These are phyloP conservation scores for Bugulina stolonifera DNA, from an alignment of 2,888 invertebrate genomes.

Conservation along the genomic window DNA sequence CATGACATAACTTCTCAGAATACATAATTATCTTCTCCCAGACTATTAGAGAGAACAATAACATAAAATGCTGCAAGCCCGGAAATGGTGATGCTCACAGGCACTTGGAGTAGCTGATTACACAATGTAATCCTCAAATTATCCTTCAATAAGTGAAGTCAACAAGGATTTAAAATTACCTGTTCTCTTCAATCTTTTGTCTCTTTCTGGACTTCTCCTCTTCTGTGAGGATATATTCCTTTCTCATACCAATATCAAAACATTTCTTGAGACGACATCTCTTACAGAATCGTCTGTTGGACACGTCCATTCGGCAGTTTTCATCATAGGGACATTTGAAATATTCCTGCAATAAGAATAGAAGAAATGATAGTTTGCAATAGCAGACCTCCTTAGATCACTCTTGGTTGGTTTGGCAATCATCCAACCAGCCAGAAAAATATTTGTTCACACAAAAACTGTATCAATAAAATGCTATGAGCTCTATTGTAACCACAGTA, in stretches of 20 bases:
- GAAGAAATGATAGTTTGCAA: not conserved
- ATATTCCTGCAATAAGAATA: conserved; percentile 42
- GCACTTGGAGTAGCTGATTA: too few relatives aligned
- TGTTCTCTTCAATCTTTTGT: conserved; percentile 81
- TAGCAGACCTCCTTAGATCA: not conserved
- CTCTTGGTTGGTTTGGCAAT: not conserved
- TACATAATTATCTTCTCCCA: too few relatives aligned
- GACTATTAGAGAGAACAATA: too few relatives aligned
- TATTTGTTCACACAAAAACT: not conserved
- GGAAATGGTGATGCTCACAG: too few relatives aligned
- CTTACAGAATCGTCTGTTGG: conserved; percentile 91
- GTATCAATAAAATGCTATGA: not conserved
- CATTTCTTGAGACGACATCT: conserved; percentile 92
- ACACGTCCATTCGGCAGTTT: conserved; percentile 83
- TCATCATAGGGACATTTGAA: conserved; percentile 90
- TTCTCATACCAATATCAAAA: conserved; percentile 89
- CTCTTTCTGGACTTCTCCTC: conserved; percentile 72
- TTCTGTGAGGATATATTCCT: conserved; percentile 94
- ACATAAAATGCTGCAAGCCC: too few relatives aligned
- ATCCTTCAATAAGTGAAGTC: too few relatives aligned
- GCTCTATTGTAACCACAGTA: not conserved
- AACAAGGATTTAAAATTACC: too few relatives aligned
- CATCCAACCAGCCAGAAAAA: not conserved
- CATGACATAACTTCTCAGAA: too few relatives aligned
- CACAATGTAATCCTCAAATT: too few relatives aligned